Base-by-base conservation (phyloP, 2,888 invertebrate species). In the Parnassius mnemosyne region DNA sequence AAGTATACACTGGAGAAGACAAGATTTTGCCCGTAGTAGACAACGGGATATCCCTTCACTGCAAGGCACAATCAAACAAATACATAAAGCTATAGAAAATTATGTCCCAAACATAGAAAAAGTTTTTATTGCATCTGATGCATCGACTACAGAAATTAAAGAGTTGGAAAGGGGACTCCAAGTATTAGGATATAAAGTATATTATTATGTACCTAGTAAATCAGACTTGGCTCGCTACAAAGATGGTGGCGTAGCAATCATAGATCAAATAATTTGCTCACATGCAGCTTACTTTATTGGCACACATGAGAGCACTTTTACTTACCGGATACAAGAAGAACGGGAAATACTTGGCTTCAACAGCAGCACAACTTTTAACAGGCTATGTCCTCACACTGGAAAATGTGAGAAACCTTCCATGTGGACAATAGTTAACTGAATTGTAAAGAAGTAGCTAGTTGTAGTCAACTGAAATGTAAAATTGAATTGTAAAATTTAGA, bases 271-370 rank as follows among this genome's bases (percentile, higher is more conserved):
- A 74, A 96, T 99, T 70, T 97, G 98, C 85, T 95, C 98, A 0
- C 95, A 95, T 84, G 96, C 97, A 0, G 93, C 94, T 69, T 94
- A 94, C 79, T 99, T 99, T 78, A 93, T 98, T 49, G 99, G 99
- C 10, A 98, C 97, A 0, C 94, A 95, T 79, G 97, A 98, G 72
- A 99, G 99, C 65, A 99, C 99, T 0, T 99, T 99, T 84, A 95
- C 98, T 0, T 98, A 96, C 82, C 93, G 99, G 62, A 99, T 99
- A 69, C 98, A 99, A 87, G 99, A 99, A 81, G 99, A 99, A 79
- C 92, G 99, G 41, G 99, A 99, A 88, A 98, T 99, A 65, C 81
- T 99, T 52, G 98, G 98, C 1, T 98, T 98, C 83, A 92, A 94
- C 9, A 91, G 94, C 51, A 87, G 94, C 41, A 94, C 94, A 10